Base-by-base conservation (phyloP, 2,113 vertebrate species). In the Ailuropoda melanoleuca region DNA sequence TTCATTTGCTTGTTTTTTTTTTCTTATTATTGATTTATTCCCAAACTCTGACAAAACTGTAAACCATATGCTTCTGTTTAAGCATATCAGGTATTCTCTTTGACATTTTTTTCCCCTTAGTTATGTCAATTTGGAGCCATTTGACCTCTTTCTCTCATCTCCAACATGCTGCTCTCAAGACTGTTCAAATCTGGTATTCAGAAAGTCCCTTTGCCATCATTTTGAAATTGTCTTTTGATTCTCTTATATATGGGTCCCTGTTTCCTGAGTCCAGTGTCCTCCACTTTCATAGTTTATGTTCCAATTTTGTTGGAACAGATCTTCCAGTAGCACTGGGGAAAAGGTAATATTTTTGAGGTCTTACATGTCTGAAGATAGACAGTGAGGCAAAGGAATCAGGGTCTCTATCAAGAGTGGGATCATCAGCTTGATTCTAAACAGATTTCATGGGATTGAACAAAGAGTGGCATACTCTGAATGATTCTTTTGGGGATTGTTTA, bases 391-490 rank as follows among this genome's bases (percentile, higher is more conserved):
- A 48, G 14, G 2, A 81, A 81, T 50, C 31, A 55, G 29, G 18
- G 39, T 39, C 31, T 89, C 34, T 78, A 6, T 80, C n/a, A 77
- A 3, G 8, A 31, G 6, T 37, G 62, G 87, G 74, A 75, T 74
- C 53, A 70, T 58, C 37, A 43, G 12, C 37, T 94, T 86, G 50
- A 93, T 90, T 95, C 74, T 96, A 53, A 95, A 64, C 6, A 72
- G 24, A 93, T 34, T 72, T 37, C 58, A 15, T 78, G 37, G 1
- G 1, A 17, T 34, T 87, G 74, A 88, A 74, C 31, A 84, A 96
- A 85, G 39, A 93, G 29, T 90, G 8, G 1, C 70, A 78, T 53
- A 64, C 37, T 90, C 37, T 39, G 11, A 97, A 53, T 88, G 34
- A 74, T 43, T 72, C 72, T 77, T 81, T 70, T 31, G 9, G 12